Evolutionary conservation across 2,797 vertebrate genomes (phyloP), one percentile per base, ranked within the genome.

Genomic region (Nothura maculosa): DNA sequence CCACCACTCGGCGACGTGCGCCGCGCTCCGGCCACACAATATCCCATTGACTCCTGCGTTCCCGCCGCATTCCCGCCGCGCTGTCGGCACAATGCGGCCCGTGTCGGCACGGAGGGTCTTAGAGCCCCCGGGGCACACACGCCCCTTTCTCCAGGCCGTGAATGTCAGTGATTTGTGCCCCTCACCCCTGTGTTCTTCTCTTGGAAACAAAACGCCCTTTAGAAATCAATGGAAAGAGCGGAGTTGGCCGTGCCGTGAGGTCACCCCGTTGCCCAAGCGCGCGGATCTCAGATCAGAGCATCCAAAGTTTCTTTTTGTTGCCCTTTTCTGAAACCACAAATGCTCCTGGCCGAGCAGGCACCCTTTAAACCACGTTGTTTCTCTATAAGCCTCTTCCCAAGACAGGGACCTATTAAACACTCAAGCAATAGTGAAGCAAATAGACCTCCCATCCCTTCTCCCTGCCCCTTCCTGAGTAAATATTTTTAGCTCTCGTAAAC

Each of bases 401-500:
- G 92, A 58, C 66, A 78, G 2, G 19, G 19, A 42, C 66, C 81
- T 58, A 20, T 85, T 87, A 94, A 91, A 43, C n/a, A 77, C 50
- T 17, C 62, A 43, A 40, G 79, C 3, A 0, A 20, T 55, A 76
- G 61, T 24, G 24, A 25, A 73, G 70, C 54, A 34, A 73, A 58
- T 34, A 38, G 58, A 62, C 28, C 62, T 50, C n/a, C 50, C 54
- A 82, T 67, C 78, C 72, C 63, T 63, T 74, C 40, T 89, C 57
- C 40, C 52, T 92, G 54, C 67, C 83, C 73, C 58, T 89, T 92
- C 87, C 63, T 72, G 0, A 84, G 67, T 89, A 89, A 94, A 91
- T 94, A 94, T 92, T 95, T 96, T 81, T 69, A 81, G 66, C 60
- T 85, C 82, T 81, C 50, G 0, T 91, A 96, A 95, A 96, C 95